Percentiles rank a stretch among this genome's conserved stretches.
phyloP scores from a whole-genome alignment of 1,140 invertebrate species.

The Drosophila aff. region DNA sequence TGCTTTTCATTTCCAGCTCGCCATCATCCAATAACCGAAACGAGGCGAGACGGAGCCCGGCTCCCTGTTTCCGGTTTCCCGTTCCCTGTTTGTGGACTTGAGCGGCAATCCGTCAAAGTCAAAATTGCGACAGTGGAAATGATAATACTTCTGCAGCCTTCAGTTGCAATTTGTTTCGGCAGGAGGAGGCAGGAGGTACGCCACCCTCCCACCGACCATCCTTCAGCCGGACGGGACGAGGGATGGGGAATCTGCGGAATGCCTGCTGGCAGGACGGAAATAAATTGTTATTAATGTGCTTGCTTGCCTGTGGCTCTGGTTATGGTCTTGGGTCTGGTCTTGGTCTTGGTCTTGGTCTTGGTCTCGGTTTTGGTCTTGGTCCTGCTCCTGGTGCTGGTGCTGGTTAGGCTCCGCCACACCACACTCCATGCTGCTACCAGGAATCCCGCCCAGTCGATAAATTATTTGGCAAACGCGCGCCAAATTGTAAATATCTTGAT shows the following conservation, averaged over 20 bases:
- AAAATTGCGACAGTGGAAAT: slow-evolving; percentile 69
- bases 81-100: slow-evolving; percentile 31
- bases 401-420: neutral
- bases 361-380: neutral
- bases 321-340: slow-evolving; percentile 2
- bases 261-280: slow-evolving; percentile 61
- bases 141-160: slow-evolving; percentile 63
- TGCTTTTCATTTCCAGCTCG: slow-evolving; percentile 65
- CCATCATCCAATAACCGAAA: slow-evolving; percentile 35
- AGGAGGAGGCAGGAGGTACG: neutral
- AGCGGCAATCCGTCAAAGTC: slow-evolving; percentile 76
- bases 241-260: slow-evolving; percentile 46
- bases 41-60: neutral
- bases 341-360: neutral
- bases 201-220: neutral
- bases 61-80: neutral
- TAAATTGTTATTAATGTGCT: slow-evolving; percentile 82
- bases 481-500: slow-evolving; percentile 60
- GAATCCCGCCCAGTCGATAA: slow-evolving; percentile 56
- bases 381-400: too few relatives aligned
- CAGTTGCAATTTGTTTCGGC: slow-evolving; percentile 63
- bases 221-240: neutral
- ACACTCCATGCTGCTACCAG: neutral
- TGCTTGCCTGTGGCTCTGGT: slow-evolving; percentile 40
- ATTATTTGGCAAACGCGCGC: slow-evolving; percentile 62